Conservation (phyloP, 2,113 vertebrate species). For the Notarius lentiginosus region DNA sequence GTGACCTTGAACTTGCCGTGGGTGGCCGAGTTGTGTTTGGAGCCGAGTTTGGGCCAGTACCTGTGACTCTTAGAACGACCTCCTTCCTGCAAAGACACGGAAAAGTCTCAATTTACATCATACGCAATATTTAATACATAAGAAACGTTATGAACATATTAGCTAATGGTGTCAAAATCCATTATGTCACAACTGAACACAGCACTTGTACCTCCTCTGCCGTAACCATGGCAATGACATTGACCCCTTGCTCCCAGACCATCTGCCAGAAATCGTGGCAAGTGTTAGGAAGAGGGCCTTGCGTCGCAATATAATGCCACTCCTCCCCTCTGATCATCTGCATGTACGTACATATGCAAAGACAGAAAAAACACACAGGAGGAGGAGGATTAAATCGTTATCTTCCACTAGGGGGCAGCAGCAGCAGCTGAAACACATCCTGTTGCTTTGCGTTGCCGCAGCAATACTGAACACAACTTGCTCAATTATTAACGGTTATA, state of each 20-base stretch:
- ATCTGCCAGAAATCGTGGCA: conserved; percentile 99
- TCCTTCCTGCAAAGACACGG: conserved; percentile 77
- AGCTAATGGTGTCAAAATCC: background rate
- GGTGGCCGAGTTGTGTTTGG: conserved; percentile 90
- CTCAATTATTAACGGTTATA: background rate
- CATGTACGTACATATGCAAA: conserved; percentile 1
- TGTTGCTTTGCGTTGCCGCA: background rate
- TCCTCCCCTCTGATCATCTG: conserved; percentile 86
- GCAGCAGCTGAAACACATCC: background rate
- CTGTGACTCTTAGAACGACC: conserved; percentile 94
- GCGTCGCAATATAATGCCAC: conserved; percentile 94
- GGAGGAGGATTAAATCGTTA: background rate
- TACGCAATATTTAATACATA: background rate
- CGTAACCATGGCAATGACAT: conserved; percentile 96
- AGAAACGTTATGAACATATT: background rate
- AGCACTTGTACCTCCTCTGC: conserved; percentile 83
- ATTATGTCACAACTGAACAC: background rate
- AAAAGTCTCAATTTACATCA: background rate
- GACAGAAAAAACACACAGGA: conserved; percentile 1
- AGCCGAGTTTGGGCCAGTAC: conserved; percentile 95
- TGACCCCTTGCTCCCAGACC: conserved; percentile 95
- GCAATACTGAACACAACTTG: background rate
- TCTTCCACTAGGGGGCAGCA: conserved; percentile 29
- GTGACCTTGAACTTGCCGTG: conserved; percentile 97
- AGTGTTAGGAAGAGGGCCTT: conserved; percentile 89